Percentiles rank a stretch among this genome's conserved stretches.
These are phyloP conservation scores for Pristionchus fissidentatus DNA, from an alignment of 2,888 invertebrate genomes.

Conservation along the genomic window DNA sequence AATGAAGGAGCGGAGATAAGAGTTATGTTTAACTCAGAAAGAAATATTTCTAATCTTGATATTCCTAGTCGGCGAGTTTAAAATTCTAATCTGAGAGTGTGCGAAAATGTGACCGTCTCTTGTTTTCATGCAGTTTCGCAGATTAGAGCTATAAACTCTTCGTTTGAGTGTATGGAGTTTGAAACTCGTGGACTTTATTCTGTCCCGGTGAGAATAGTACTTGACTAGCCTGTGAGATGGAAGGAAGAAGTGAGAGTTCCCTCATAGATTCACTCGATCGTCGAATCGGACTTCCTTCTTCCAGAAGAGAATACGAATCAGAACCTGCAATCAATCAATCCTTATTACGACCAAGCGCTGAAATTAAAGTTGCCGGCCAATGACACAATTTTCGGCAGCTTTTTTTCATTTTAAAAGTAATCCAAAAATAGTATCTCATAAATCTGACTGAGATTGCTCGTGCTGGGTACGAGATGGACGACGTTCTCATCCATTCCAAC, in stretches of 20 bases:
- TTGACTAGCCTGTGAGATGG: slow-evolving; percentile 12
- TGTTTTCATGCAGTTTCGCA: too few species aligned
- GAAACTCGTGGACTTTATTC: neutral
- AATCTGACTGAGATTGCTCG: slow-evolving; percentile 16
- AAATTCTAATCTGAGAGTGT: too few species aligned
- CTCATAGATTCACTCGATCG: slow-evolving; percentile 34
- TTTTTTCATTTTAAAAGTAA: too few species aligned
- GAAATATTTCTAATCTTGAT: too few species aligned
- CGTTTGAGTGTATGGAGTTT: too few species aligned
- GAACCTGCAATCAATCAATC: neutral
- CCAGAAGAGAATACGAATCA: slow-evolving; percentile 45
- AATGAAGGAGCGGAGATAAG: too few species aligned
- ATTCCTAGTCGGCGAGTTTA: too few species aligned
- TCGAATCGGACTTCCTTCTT: slow-evolving; percentile 22
- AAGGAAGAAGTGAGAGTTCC: slow-evolving; percentile 20
- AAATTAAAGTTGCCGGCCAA: neutral
- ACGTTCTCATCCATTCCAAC: slow-evolving; percentile 30
- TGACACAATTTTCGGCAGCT: neutral
- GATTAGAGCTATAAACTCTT: too few species aligned
- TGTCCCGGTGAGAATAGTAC: too few species aligned
- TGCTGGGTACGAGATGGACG: slow-evolving; percentile 22
- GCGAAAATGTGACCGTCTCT: too few species aligned
- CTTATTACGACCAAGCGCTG: neutral
- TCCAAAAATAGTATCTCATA: neutral
- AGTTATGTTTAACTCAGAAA: too few species aligned